Percentiles rank a stretch among this genome's conserved stretches.
Conservation (phyloP, 2,113 vertebrate species). For the Varanus salvator region DNA sequence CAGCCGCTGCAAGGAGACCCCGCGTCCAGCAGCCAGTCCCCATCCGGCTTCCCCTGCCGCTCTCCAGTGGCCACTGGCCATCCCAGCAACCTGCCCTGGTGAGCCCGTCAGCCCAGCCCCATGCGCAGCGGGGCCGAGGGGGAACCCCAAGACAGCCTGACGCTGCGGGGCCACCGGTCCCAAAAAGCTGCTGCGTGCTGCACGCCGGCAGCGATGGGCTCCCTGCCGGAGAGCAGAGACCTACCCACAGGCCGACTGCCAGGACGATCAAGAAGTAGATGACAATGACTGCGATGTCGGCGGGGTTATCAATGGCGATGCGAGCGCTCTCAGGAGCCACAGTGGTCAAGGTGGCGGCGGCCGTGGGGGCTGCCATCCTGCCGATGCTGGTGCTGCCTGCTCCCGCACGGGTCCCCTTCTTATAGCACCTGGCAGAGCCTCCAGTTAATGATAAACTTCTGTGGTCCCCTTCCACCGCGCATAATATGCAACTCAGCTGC, state of each 20-base stretch:
- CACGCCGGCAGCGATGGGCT: too few relatives aligned
- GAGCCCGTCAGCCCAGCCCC: too few relatives aligned
- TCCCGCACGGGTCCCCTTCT: conserved; percentile 55
- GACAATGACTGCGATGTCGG: conserved; percentile 93
- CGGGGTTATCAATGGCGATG: conserved; percentile 83
- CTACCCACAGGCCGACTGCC: conserved; percentile 92
- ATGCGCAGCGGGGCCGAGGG: too few relatives aligned
- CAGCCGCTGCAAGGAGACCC: too few relatives aligned
- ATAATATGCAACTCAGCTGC: conserved; percentile 62
- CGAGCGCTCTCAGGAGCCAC: neutral
- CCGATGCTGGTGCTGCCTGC: conserved; percentile 1
- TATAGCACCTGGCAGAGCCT: conserved; percentile 58
- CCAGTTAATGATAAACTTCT: conserved; percentile 79
- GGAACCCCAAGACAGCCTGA: too few relatives aligned
- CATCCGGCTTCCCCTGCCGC: too few relatives aligned
- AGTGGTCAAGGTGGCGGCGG: neutral
- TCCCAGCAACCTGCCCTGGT: too few relatives aligned
- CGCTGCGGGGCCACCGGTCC: too few relatives aligned
- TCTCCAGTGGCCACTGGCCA: too few relatives aligned
- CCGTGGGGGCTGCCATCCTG: conserved; percentile 45
- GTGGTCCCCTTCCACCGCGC: conserved; percentile 37
- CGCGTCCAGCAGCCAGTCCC: too few relatives aligned
- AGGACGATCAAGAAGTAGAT: conserved; percentile 93
- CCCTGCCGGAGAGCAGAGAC: conserved; percentile 62
- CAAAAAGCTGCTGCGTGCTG: too few relatives aligned